These are phyloP conservation scores for Leptocoma aspasia DNA, from an alignment of 2,113 vertebrate genomes.

Conservation along the genomic window DNA sequence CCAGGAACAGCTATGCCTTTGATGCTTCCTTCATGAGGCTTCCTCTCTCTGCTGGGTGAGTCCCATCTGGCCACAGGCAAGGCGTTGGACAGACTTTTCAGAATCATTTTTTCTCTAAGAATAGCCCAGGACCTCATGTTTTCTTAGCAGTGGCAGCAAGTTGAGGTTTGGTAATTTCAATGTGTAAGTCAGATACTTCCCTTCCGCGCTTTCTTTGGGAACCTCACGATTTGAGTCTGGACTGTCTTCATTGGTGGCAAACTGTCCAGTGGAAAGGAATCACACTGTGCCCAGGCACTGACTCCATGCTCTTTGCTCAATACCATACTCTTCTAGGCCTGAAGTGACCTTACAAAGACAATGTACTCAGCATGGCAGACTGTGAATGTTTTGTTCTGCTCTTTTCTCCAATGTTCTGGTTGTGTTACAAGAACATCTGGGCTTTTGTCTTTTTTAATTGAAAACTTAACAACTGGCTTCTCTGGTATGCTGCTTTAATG, in stretches of 20 bases:
- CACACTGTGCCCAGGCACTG: neutral
- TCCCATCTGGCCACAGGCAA: neutral
- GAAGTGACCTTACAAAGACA: constrained; percentile 62
- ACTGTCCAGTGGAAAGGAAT: neutral
- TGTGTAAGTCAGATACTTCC: neutral
- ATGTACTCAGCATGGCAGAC: constrained; percentile 3
- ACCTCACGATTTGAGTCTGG: neutral
- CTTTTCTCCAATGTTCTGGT: neutral
- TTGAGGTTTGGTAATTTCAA: neutral
- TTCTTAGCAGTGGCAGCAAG: neutral
- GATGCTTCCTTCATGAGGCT: neutral
- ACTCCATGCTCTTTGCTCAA: neutral
- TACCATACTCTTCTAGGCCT: constrained; percentile 8
- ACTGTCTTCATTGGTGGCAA: neutral
- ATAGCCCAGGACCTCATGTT: neutral
- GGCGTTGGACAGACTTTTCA: neutral
- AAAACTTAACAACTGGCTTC: constrained; percentile 23
- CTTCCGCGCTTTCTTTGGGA: neutral
- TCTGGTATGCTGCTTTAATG: constrained; percentile 4
- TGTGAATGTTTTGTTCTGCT: constrained; percentile 41
- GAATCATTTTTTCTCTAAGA: neutral
- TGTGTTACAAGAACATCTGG: constrained; percentile 23
- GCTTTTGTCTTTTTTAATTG: constrained; percentile 44
- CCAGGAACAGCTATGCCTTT: neutral
- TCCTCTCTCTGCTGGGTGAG: neutral